Evolutionary conservation across 1,140 invertebrate species (phyloP).

Genomic region (Drosophila mayri): DNA sequence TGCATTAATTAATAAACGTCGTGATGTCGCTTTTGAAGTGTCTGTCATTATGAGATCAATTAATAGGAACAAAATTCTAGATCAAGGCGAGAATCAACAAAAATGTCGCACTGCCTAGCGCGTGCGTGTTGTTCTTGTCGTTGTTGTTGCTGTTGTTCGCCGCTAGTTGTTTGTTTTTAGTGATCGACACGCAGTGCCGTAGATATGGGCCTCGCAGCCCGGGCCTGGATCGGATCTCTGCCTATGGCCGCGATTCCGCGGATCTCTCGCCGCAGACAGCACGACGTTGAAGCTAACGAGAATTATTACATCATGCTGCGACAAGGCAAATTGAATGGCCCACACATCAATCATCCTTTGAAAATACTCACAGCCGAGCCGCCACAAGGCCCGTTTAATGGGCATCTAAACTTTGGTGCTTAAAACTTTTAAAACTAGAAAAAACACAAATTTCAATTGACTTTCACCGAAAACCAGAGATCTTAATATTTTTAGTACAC

Average conservation of each 20-base stretch:
- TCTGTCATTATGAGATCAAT: conserved; percentile 84
- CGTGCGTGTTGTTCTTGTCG: conserved; percentile 44
- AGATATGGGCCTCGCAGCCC: conserved; percentile 13
- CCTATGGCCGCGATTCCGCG: conserved; percentile 30
- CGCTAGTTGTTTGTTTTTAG: conserved; percentile 25
- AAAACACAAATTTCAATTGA: not conserved
- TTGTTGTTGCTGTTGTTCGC: conserved; percentile 13
- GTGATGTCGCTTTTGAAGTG: conserved; percentile 84
- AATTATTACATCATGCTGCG: conserved; percentile 60
- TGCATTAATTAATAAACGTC: conserved; percentile 84
- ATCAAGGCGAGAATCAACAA: conserved; percentile 79
- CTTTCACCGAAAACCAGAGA: conserved; percentile 12
- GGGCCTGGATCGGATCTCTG: conserved; percentile 24
- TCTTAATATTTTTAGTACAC: conserved; percentile 1
- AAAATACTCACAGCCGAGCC: conserved; percentile 2
- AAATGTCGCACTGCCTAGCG: conserved; percentile 74
- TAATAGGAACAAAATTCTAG: conserved; percentile 84
- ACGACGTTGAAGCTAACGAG: conserved; percentile 52
- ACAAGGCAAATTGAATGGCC: conserved; percentile 47
- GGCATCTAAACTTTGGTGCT: not conserved
- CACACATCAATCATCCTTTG: conserved; percentile 56
- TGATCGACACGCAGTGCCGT: conserved; percentile 37
- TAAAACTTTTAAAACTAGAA: not conserved
- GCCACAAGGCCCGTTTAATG: conserved; percentile 4
- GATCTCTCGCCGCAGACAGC: conserved; percentile 51